Conservation (phyloP, 2,888 invertebrate species). For the Chaetogeoica ovagalla region DNA sequence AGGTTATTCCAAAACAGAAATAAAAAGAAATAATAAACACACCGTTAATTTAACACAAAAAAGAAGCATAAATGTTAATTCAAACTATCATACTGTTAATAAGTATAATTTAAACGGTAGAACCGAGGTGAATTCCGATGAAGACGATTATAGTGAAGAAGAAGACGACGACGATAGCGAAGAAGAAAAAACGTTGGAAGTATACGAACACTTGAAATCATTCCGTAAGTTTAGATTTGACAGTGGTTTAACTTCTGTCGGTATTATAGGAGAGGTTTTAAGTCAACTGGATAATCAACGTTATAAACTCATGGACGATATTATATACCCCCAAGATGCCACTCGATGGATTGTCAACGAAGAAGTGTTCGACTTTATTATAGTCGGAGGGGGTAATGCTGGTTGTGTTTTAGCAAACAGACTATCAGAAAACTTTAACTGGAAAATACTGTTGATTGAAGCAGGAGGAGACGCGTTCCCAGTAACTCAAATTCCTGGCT, state of each 20-base stretch:
- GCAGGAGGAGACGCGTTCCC: slow-evolving; percentile 51
- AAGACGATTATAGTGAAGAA: neutral
- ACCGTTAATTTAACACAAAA: neutral
- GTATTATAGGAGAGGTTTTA: slow-evolving; percentile 43
- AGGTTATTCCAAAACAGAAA: neutral
- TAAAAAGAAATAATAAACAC: neutral
- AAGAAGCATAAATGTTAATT: neutral
- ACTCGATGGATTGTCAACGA: slow-evolving; percentile 21
- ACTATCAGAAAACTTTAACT: slow-evolving; percentile 23
- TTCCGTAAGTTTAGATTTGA: slow-evolving; percentile 43
- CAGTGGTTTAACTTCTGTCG: slow-evolving; percentile 29
- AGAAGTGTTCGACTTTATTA: slow-evolving; percentile 49
- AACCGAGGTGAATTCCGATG: neutral
- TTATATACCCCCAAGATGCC: slow-evolving; percentile 40
- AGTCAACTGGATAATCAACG: slow-evolving; percentile 45
- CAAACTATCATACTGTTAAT: neutral
- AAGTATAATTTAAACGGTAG: neutral
- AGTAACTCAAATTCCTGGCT: slow-evolving; percentile 35
- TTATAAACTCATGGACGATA: slow-evolving; percentile 34
- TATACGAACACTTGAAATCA: slow-evolving; percentile 45
- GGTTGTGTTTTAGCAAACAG: slow-evolving; percentile 51
- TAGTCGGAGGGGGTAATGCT: slow-evolving; percentile 47
- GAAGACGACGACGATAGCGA: neutral
- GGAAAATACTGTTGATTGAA: slow-evolving; percentile 48
- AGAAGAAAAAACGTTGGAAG: neutral